Conservation (phyloP, 2,888 invertebrate genomes). For the Drosophila setosimentum region DNA sequence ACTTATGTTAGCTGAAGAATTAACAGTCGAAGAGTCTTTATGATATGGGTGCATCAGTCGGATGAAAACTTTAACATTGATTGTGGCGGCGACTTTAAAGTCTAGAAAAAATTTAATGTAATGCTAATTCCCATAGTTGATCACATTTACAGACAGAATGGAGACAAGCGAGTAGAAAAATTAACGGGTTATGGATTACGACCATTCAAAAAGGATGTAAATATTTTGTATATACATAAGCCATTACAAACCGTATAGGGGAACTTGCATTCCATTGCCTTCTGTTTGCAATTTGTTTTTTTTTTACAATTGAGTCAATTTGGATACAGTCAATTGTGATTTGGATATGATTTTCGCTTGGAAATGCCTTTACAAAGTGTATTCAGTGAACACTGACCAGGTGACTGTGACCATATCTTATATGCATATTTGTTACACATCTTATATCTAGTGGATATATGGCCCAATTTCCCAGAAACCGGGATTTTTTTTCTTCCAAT, state of each 20-base stretch:
- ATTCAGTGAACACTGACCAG: conserved; percentile 45
- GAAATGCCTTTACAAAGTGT: conserved; percentile 56
- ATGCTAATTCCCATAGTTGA: background rate
- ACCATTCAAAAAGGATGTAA: background rate
- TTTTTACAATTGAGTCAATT: conserved; percentile 12
- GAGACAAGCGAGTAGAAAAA: background rate
- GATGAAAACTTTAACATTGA: background rate
- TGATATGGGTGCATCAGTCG: background rate
- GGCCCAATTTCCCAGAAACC: conserved; percentile 30
- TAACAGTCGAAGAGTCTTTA: background rate
- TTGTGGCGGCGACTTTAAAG: background rate
- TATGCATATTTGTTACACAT: background rate
- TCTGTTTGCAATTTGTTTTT: no score
- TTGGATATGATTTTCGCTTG: no score
- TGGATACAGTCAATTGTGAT: conserved; percentile 10
- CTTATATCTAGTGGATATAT: conserved; percentile 55
- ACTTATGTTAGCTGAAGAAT: background rate
- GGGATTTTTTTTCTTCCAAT: conserved; percentile 33
- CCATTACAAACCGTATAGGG: background rate
- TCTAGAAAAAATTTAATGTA: background rate
- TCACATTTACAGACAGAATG: background rate
- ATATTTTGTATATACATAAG: background rate
- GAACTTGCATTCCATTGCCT: background rate
- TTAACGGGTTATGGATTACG: background rate
- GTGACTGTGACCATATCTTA: conserved; percentile 34